Evolutionary conservation across 2,888 invertebrate species (phyloP), one percentile per base, ranked within the genome.

Genomic region (Cryptocephalus moraei): DNA sequence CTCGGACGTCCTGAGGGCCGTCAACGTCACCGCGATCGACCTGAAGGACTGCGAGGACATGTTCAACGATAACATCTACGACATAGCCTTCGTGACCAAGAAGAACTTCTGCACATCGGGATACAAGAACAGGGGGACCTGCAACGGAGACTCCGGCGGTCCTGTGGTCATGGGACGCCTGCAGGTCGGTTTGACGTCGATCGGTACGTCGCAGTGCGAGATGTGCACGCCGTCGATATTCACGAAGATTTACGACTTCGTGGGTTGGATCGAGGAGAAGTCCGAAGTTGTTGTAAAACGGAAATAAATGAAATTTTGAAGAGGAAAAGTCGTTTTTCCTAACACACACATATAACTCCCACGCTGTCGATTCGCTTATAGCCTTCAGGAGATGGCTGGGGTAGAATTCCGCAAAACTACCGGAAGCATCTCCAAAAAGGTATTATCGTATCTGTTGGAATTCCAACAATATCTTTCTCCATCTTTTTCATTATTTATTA

Each of bases 111-210:
- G 62, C 42, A 59, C 60, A 1, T 53, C 49, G 33, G 62, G 61
- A 2, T 54, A 53, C 34, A 53, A 47, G 32, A 57, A 58, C 41
- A 58, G 51, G 39, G 61, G 60, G 9, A 59, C 59, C 6, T 62
- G 59, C 43, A 46, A 54, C 12, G 61, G 61, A 10, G 62, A 62
- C 45, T 61, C 60, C 9, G 61, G 61, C 12, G 59, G 61, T 32
- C 49, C 61, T 8, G 36, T 61, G n/a, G 42, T 55, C n/a, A 42
- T 45, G 6, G 11, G 49, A 10, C 54, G 51, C 1, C 44, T 45
- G 8, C 54, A 54, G 22, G 55, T 61, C 49, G 62, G 61, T 8
- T 11, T 62, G 9, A 53, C 54, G 10, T 61, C 61, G 3, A 56
- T 57, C 43, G 62, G 61, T 8, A 49, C 56, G 2, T 39, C 45